Evolutionary conservation across 2,797 vertebrate genomes (phyloP).

Genomic region (Oryzias sinensis): DNA sequence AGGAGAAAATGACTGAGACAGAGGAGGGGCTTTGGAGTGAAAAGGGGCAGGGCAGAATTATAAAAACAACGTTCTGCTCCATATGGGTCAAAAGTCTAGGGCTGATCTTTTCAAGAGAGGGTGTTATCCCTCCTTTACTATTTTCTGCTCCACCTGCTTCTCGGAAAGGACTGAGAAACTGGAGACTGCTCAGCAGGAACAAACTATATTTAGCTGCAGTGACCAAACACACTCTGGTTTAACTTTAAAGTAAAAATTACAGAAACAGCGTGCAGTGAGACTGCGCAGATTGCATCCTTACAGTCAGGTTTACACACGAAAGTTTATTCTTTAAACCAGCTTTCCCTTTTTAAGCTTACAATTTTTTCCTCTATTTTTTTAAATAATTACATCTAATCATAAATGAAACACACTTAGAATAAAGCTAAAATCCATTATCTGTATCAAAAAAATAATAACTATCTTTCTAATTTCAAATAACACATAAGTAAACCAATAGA

Average conservation of each 20-base stretch:
- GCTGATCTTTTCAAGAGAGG: constrained; percentile 68
- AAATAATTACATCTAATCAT: too few species aligned
- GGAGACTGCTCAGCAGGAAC: constrained; percentile 67
- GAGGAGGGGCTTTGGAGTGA: constrained; percentile 44
- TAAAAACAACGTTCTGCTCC: constrained; percentile 62
- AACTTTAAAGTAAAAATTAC: constrained; percentile 81
- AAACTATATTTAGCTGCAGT: constrained; percentile 68
- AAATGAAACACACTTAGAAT: constrained; percentile 3
- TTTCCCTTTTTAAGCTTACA: too few species aligned
- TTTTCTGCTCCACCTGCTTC: constrained; percentile 70
- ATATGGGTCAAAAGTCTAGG: constrained; percentile 69
- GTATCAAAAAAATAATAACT: constrained; percentile 8
- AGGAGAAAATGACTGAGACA: constrained; percentile 67
- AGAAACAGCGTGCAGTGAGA: constrained; percentile 74
- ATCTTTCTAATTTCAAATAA: constrained; percentile 3
- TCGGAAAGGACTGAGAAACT: constrained; percentile 76
- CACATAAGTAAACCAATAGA: not conserved
- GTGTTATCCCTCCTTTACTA: constrained; percentile 39
- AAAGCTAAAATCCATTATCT: constrained; percentile 5
- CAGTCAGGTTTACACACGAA: constrained; percentile 10
- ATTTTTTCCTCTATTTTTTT: too few species aligned
- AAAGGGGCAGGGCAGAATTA: constrained; percentile 31
- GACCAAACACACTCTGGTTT: constrained; percentile 71
- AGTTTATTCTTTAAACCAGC: too few species aligned
- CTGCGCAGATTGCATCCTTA: constrained; percentile 39